Percentiles rank a stretch among this genome's conserved stretches.
Conservation (phyloP, 2,888 invertebrate genomes). For the Campoplex capitator region DNA sequence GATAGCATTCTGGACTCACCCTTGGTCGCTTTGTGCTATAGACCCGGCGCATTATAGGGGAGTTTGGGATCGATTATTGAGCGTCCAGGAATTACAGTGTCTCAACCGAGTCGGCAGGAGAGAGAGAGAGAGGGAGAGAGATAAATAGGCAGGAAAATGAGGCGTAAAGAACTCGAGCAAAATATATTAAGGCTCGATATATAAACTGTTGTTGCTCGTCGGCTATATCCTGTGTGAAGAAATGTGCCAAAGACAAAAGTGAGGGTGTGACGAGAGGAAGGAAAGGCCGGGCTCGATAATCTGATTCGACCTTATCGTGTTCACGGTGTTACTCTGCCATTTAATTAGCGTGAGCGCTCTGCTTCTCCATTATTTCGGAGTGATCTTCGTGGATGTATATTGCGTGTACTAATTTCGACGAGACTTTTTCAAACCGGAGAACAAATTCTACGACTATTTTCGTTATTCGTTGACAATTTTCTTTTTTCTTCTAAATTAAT, state of each 20-base stretch:
- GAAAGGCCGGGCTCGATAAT: conserved; percentile 49
- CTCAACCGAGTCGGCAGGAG: conserved; percentile 27
- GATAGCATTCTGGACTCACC: conserved; percentile 49
- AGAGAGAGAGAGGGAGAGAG: conserved; percentile 18
- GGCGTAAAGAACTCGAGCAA: conserved; percentile 42
- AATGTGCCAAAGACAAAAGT: background rate
- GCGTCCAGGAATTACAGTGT: conserved; percentile 65
- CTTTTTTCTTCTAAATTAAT: background rate
- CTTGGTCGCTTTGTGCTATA: conserved; percentile 54
- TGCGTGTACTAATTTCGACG: background rate
- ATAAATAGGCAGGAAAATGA: conserved; percentile 31
- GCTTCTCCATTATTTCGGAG: conserved; percentile 22
- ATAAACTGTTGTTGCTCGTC: conserved; percentile 3
- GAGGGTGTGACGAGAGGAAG: conserved; percentile 20
- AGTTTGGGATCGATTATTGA: conserved; percentile 68
- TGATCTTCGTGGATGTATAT: background rate
- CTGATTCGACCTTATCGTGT: conserved; percentile 62
- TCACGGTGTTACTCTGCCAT: conserved; percentile 51
- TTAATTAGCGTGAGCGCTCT: conserved; percentile 51
- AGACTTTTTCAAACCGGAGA: background rate
- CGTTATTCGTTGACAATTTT: background rate
- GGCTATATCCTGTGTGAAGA: background rate
- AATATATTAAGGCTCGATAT: conserved; percentile 42
- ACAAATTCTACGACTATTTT: background rate
- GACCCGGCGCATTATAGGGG: conserved; percentile 57